phyloP scores from a whole-genome alignment of 2,113 vertebrate genomes.

The Corythaeola cristata region DNA sequence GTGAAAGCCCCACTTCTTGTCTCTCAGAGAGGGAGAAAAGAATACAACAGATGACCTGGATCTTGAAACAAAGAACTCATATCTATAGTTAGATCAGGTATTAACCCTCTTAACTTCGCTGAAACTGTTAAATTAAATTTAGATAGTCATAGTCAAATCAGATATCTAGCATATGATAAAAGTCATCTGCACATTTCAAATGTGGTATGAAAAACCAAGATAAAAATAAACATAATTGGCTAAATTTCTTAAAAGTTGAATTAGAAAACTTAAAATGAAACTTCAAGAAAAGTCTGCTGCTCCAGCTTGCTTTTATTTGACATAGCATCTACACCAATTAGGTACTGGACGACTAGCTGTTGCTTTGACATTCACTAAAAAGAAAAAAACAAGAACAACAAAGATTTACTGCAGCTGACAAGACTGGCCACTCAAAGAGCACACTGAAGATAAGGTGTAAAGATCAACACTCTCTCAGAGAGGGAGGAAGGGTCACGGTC shows the following conservation, averaged over 20 bases:
- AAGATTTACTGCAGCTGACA: neutral
- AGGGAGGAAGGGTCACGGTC: neutral
- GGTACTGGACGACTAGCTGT: neutral
- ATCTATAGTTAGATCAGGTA: neutral
- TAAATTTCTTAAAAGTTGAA: neutral
- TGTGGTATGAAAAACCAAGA: neutral
- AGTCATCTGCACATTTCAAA: neutral
- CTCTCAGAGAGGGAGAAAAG: neutral
- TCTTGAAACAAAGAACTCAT: neutral
- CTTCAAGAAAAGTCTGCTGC: neutral
- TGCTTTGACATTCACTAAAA: neutral
- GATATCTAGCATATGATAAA: neutral
- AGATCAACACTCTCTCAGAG: neutral
- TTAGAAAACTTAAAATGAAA: neutral
- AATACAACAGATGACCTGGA: neutral
- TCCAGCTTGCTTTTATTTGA: neutral
- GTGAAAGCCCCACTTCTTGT: neutral
- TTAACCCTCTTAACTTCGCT: neutral
- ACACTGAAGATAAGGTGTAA: neutral
- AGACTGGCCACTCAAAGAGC: neutral
- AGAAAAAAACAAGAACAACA: neutral
- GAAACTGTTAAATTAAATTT: neutral
- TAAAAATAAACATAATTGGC: neutral
- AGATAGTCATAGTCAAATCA: neutral
- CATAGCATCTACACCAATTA: neutral